Evolutionary conservation across 2,888 invertebrate genomes (phyloP).

Genomic region (Callinectes sapidus): DNA sequence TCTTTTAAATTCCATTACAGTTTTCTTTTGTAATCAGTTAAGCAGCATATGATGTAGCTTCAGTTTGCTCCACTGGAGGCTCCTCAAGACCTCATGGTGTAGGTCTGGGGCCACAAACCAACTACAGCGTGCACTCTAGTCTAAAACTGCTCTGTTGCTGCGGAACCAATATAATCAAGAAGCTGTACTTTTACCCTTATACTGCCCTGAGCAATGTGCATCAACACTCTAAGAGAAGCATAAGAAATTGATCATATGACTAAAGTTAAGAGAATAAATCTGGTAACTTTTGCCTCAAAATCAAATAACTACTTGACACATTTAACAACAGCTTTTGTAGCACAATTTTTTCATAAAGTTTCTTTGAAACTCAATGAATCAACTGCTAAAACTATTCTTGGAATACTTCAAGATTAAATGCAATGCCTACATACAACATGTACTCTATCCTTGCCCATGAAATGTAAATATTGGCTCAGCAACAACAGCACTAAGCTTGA

Average conservation of each 20-base stretch:
- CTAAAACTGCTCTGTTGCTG: constrained; percentile 36
- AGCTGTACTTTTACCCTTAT: not conserved
- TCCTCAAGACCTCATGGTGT: not conserved
- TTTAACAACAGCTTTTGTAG: not conserved
- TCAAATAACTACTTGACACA: not conserved
- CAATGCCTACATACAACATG: not conserved
- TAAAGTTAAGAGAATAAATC: not conserved
- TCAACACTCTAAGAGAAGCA: not conserved
- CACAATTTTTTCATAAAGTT: not conserved
- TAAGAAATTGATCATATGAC: not conserved
- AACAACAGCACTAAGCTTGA: constrained; percentile 16
- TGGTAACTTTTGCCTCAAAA: not conserved
- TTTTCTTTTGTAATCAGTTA: not conserved
- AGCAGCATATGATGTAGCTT: not conserved
- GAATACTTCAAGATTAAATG: not conserved
- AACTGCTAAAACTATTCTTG: not conserved
- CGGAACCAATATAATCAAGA: constrained; percentile 24
- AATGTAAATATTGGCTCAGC: constrained; percentile 1
- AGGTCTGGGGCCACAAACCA: not conserved
- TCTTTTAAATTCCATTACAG: not conserved
- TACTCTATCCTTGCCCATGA: not conserved
- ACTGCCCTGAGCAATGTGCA: not conserved
- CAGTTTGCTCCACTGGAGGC: not conserved
- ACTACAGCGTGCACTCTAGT: constrained; percentile 44
- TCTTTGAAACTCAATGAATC: not conserved